Base-by-base conservation (phyloP, 2,113 vertebrate genomes). In the Atractosteus spatula region DNA sequence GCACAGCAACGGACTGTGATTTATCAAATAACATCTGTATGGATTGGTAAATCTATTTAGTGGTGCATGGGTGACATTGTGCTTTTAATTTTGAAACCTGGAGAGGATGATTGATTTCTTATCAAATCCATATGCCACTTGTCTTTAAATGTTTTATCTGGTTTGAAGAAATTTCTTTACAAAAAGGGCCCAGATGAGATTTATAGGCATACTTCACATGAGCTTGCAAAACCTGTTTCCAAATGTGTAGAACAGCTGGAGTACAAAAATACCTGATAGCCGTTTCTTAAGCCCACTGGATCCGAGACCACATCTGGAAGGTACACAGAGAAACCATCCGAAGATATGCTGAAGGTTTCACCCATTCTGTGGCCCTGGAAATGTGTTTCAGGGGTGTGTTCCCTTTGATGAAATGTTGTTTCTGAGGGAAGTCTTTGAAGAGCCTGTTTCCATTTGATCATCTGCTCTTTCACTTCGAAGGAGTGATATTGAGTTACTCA, bases 201-300 rank as follows among this genome's bases (percentile, higher is more conserved):
- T 82, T 72, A 74, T 75, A 54, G 55, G 41, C 57, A 55, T 62
- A 12, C 11, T n/a, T 29, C 8, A 14, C 56, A 12, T 59, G 56
- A 59, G 2, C 45, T 62, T 79, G 73, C 61, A 66, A 74, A 62
- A 57, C 74, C 3, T 78, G 7, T 73, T 72, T 80, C 67, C 66
- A 72, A 81, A 81, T 84, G 82, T 85, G 79, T 77, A 81, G 78
- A 81, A 71, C 84, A 87, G 81, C 82, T 72, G 74, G 74, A 74
- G 51, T 3, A 74, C 41, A n/a, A 63, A 63, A 63, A 71, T 70
- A 17, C 43, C 43, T 69, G 54, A 44, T 59, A 1, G 54, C 55
- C 41, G 42, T 41, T 57, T 14, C 55, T 69, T 69, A n/a, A 44
- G 8, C 68, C 69, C 0, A 16, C 56, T 44, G 13, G 12, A 61